Conservation (phyloP, 2,113 vertebrate genomes). For the Amazona vittata region DNA sequence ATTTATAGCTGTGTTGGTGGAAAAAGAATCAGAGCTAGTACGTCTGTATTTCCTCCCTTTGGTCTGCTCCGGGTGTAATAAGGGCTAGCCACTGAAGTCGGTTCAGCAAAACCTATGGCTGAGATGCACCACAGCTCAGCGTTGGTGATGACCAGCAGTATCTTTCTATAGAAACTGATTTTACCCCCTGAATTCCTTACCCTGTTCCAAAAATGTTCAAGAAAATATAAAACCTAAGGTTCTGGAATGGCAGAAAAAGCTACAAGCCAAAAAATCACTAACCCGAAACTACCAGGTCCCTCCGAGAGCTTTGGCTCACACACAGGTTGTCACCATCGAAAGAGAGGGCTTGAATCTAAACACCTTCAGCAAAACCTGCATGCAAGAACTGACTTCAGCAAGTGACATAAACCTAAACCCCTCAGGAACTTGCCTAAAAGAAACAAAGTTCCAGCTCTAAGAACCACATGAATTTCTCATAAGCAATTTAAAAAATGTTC, state of each 20-base stretch:
- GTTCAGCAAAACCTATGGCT: not conserved
- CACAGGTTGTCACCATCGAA: not conserved
- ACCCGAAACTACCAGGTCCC: not conserved
- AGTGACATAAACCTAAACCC: not conserved
- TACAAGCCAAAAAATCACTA: not conserved
- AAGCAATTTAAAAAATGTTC: not conserved
- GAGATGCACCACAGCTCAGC: not conserved
- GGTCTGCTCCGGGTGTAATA: not conserved
- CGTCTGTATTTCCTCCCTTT: not conserved
- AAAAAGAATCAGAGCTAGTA: not conserved
- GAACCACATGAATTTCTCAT: not conserved
- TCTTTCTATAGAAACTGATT: not conserved
- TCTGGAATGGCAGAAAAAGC: not conserved
- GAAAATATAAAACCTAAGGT: not conserved
- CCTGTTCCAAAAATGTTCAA: not conserved
- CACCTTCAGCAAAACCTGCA: not conserved
- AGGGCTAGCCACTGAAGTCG: accelerated
- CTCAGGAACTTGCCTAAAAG: not conserved
- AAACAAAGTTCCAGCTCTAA: not conserved
- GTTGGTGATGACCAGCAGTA: not conserved
- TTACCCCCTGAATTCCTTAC: not conserved
- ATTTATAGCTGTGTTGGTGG: not conserved
- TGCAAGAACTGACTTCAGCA: not conserved
- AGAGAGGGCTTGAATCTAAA: not conserved
- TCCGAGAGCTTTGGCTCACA: not conserved